Conservation (phyloP, 1,140 invertebrate species). For the Bathynomus jamesi region DNA sequence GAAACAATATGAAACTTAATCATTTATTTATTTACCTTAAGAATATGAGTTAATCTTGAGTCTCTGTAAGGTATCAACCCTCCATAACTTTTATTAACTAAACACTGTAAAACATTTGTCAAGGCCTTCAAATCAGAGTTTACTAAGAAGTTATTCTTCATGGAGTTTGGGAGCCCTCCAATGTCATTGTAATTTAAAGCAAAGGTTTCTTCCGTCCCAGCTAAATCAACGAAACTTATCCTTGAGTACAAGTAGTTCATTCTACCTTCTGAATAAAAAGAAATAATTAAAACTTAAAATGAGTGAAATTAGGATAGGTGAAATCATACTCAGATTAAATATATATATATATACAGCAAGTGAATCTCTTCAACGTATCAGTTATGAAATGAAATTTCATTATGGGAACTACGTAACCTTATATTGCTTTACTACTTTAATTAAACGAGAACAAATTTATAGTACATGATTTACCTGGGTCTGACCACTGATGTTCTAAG, state of each 20-base stretch:
- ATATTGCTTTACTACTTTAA: no score
- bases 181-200: constrained; percentile 19
- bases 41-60: constrained; percentile 34
- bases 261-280: constrained; percentile 31
- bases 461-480: no score
- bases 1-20: no score
- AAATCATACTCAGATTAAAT: no score
- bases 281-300: constrained; percentile 5
- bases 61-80: constrained; percentile 29
- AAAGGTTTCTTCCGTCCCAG: constrained; percentile 43
- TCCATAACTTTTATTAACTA: constrained; percentile 24
- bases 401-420: no score
- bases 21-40: constrained; percentile 29
- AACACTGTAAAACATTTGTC: constrained; percentile 25
- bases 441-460: no score
- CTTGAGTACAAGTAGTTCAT: constrained; percentile 42
- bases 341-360: no score
- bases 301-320: no score
- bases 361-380: no score
- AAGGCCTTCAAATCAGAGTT: constrained; percentile 28
- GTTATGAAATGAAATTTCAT: no score
- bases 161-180: not conserved
- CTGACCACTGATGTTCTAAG: constrained; percentile 35
- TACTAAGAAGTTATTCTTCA: constrained; percentile 20
- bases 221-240: constrained; percentile 43